Evolutionary conservation across 2,113 vertebrate species (phyloP).

Genomic region (Blennius ocellaris): DNA sequence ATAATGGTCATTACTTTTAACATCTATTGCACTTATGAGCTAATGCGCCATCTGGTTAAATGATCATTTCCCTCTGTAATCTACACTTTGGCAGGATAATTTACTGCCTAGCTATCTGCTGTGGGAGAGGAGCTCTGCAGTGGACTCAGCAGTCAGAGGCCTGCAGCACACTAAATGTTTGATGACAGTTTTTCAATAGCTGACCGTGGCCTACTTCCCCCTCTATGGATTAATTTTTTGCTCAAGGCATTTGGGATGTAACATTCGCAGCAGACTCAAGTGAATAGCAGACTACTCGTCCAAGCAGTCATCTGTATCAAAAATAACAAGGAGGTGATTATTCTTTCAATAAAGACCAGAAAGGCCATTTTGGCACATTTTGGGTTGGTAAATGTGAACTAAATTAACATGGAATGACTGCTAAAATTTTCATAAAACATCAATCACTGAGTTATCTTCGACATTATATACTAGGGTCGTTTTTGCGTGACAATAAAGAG

Average conservation of each 20-base stretch:
- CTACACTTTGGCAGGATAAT: constrained; percentile 15
- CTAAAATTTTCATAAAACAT: background rate
- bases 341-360: background rate
- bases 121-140: constrained; percentile 11
- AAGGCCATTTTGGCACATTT: too few relatives aligned
- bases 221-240: constrained; percentile 35
- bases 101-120: constrained; percentile 27
- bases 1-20: constrained; percentile 41
- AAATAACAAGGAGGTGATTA: too few relatives aligned
- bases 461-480: background rate
- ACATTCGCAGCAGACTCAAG: background rate
- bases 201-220: constrained; percentile 35
- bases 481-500: constrained; percentile 5
- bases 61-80: constrained; percentile 18
- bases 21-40: constrained; percentile 23
- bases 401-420: background rate
- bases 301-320: background rate
- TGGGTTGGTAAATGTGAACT: background rate
- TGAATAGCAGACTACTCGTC: background rate
- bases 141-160: constrained; percentile 40
- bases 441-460: background rate
- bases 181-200: constrained; percentile 48
- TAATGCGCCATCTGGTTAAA: constrained; percentile 31
- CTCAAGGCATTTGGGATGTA: background rate
- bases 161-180: constrained; percentile 22